These are phyloP conservation scores for Diprion similis DNA, from an alignment of 1,140 invertebrate species.

Conservation along the genomic window DNA sequence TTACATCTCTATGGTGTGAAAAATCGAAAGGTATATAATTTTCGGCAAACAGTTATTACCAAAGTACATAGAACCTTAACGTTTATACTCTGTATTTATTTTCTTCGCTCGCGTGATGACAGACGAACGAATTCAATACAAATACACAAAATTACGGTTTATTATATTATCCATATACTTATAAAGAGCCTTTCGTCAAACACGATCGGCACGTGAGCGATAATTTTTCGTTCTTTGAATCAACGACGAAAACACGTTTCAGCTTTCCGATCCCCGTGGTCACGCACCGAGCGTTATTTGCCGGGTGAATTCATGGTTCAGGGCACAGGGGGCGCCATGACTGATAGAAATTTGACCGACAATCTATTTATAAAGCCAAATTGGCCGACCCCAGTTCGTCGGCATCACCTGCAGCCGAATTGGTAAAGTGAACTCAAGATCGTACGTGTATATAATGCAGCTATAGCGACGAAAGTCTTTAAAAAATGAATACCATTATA, in stretches of 20 bases:
- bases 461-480: background rate
- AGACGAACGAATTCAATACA: background rate
- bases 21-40: background rate
- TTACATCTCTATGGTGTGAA: background rate
- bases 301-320: background rate
- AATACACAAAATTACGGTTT: background rate
- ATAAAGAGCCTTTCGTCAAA: background rate
- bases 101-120: background rate
- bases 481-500: constrained; percentile 3
- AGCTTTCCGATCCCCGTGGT: background rate
- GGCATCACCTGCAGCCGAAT: background rate
- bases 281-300: background rate
- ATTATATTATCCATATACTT: background rate
- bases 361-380: constrained; percentile 1
- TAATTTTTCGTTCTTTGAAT: background rate
- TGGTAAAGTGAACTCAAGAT: background rate
- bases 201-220: background rate
- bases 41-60: constrained; percentile 7
- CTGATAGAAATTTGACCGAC: background rate
- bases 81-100: background rate
- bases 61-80: background rate
- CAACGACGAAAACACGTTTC: background rate
- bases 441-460: background rate
- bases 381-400: background rate
- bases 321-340: background rate